phyloP scores from a whole-genome alignment of 2,888 invertebrate species.

The Chaetogeoica ovagalla region DNA sequence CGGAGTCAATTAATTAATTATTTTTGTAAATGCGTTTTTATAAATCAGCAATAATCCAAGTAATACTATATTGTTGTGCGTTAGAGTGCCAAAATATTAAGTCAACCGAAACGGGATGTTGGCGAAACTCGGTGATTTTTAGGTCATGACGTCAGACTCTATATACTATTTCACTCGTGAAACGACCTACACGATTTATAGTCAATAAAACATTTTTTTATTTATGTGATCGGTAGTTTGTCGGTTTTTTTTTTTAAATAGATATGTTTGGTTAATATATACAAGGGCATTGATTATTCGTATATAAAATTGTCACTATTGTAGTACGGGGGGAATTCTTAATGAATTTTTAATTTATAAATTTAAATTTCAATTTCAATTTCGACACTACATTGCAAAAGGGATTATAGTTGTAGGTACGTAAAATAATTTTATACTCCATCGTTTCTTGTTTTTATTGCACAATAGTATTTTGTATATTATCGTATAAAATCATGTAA shows the following conservation, averaged over 20 bases:
- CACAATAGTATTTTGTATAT: too few species aligned
- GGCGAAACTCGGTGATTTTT: conserved; percentile 43
- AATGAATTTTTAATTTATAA: too few species aligned
- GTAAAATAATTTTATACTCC: too few species aligned
- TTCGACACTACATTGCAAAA: too few species aligned
- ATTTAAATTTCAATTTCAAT: too few species aligned
- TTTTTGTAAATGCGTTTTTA: conserved; percentile 26
- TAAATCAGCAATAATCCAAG: conserved; percentile 3
- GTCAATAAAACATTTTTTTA: conserved; percentile 32
- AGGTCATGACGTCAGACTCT: conserved; percentile 51
- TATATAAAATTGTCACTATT: too few species aligned
- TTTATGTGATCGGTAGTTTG: background rate
- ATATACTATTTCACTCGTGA: conserved; percentile 14
- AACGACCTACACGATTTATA: conserved; percentile 38
- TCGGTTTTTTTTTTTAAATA: conserved; percentile 14
- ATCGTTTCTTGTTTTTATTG: too few species aligned
- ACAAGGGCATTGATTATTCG: background rate
- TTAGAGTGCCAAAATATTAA: conserved; percentile 45
- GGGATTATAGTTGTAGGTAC: too few species aligned
- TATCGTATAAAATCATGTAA: too few species aligned
- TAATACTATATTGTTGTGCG: conserved; percentile 15
- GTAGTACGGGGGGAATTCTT: too few species aligned
- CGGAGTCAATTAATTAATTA: background rate
- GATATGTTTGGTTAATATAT: background rate
- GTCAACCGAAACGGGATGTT: conserved; percentile 29